Conservation (phyloP, 1,140 invertebrate species). For the Drosophila ohnishii region DNA sequence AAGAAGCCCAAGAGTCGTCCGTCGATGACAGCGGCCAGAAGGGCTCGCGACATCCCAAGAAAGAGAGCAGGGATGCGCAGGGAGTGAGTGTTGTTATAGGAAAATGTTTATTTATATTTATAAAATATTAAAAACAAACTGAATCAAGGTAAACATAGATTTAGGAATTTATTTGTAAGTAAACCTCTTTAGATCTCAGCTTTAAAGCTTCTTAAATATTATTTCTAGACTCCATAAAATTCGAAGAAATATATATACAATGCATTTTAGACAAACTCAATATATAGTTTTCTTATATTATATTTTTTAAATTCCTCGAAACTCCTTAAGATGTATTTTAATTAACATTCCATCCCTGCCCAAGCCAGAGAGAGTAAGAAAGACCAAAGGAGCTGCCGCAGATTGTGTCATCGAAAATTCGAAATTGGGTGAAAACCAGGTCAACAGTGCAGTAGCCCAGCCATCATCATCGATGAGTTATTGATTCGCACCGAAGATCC, state of each 20-base stretch:
- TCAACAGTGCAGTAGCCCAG: slow-evolving; percentile 72
- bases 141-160: neutral
- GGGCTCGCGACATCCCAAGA: neutral
- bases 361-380: slow-evolving; percentile 4
- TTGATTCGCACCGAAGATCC: slow-evolving; percentile 28
- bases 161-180: neutral
- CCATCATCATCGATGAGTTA: slow-evolving; percentile 22
- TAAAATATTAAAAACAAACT: no score
- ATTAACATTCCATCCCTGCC: slow-evolving; percentile 8
- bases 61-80: slow-evolving; percentile 9
- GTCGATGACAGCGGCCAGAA: slow-evolving; percentile 1
- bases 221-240: neutral
- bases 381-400: slow-evolving; percentile 25
- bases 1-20: slow-evolving; percentile 49
- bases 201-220: no score
- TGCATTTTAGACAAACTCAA: no score
- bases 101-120: neutral
- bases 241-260: neutral
- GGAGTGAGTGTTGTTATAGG: no score
- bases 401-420: slow-evolving; percentile 49
- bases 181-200: neutral
- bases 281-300: neutral
- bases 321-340: neutral
- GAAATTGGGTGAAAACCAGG: slow-evolving; percentile 56
- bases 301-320: neutral